These are phyloP conservation scores for Tragelaphus eurycerus DNA, from an alignment of 2,797 vertebrate species.

Conservation along the genomic window DNA sequence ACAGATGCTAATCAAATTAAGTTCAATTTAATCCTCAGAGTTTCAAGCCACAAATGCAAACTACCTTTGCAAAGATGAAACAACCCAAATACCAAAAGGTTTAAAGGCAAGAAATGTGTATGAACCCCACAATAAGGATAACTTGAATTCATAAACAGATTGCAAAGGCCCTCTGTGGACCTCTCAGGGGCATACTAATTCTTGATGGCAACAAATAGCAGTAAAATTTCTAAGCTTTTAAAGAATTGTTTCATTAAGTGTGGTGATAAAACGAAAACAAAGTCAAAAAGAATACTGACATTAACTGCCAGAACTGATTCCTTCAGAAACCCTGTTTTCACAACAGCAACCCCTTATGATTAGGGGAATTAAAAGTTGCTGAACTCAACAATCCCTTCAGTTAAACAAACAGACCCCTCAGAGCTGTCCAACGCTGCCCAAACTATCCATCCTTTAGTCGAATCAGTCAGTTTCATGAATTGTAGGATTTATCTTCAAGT, in stretches of 20 bases:
- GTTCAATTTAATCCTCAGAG: constrained; percentile 39
- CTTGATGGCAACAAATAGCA: constrained; percentile 28
- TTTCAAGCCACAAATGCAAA: constrained; percentile 45
- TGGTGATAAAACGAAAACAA: constrained; percentile 51
- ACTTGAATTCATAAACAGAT: constrained; percentile 11
- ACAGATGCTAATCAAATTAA: constrained; percentile 23
- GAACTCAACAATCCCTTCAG: constrained; percentile 76
- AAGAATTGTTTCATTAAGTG: constrained; percentile 35
- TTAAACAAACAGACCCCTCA: constrained; percentile 79
- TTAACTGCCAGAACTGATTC: constrained; percentile 65
- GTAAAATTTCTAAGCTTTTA: constrained; percentile 43
- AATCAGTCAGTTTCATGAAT: constrained; percentile 80
- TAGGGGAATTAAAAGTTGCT: constrained; percentile 72
- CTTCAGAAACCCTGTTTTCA: constrained; percentile 70
- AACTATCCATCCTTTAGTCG: constrained; percentile 80
- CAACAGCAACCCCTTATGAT: constrained; percentile 66
- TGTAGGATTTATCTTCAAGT: constrained; percentile 79
- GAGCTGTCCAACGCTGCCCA: constrained; percentile 81
- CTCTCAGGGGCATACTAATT: neutral
- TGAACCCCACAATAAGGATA: constrained; percentile 6
- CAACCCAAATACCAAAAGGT: constrained; percentile 24
- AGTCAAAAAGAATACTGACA: constrained; percentile 51
- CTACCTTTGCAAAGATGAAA: constrained; percentile 54
- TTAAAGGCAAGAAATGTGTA: constrained; percentile 49
- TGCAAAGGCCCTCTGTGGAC: constrained; percentile 48